Conservation (phyloP, 2,113 vertebrate species). For the Anthoscopus minutus region DNA sequence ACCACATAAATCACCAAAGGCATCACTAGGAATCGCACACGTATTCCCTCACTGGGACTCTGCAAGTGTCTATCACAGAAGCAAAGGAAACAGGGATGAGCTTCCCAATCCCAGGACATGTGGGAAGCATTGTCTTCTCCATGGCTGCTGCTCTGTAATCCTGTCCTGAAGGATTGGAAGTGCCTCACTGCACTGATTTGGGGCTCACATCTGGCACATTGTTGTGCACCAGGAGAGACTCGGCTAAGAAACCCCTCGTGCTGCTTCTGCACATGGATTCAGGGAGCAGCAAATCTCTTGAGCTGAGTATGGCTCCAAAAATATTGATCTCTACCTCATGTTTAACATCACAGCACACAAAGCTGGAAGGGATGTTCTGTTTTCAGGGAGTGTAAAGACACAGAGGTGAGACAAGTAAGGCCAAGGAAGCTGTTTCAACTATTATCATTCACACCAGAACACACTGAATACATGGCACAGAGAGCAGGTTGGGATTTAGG, state of each 20-base stretch:
- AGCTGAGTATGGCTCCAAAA: not conserved
- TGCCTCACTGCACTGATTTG: not conserved
- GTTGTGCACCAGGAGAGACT: not conserved
- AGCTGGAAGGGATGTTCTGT: not conserved
- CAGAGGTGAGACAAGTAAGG: not conserved
- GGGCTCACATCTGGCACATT: not conserved
- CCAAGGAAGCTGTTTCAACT: not conserved
- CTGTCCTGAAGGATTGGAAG: not conserved
- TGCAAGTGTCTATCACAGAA: not conserved
- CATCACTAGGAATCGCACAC: fast-evolving
- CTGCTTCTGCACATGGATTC: not conserved
- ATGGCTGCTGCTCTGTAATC: not conserved
- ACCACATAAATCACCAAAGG: not conserved
- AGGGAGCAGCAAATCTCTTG: not conserved
- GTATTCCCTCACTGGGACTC: not conserved
- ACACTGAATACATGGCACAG: not conserved
- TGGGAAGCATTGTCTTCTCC: not conserved
- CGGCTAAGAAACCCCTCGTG: not conserved
- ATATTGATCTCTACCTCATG: not conserved
- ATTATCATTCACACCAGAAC: not conserved
- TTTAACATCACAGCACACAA: not conserved
- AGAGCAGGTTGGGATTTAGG: not conserved
- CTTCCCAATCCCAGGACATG: not conserved
- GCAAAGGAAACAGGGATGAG: not conserved
- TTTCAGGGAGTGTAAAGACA: not conserved